Base-by-base conservation (phyloP, 1,140 invertebrate genomes). In the Campoletis sonorensis region DNA sequence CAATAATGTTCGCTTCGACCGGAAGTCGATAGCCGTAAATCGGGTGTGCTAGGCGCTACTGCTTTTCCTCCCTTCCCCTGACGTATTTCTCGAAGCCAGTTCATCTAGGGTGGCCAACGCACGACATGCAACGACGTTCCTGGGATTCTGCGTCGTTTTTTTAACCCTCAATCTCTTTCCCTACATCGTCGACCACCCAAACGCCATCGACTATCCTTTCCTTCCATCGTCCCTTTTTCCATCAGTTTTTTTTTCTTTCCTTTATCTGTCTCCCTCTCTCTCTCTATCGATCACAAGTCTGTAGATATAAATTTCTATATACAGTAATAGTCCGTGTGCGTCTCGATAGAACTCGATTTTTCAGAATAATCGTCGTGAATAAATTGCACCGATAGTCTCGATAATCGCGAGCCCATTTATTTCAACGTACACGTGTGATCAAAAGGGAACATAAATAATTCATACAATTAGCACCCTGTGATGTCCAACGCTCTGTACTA, bases 21-120 rank as follows among this genome's bases (percentile, higher is more conserved):
- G 89, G 89, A 90, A 88, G 85, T 84, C 49, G 72, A 30, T 76
- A 79, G 85, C 85, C 85, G 88, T 90, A 90, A 90, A 88, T 87
- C 83, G 82, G 72, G 71, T 77, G 82, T 71, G 78, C 70, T 70
- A 45, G 75, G 49, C 76, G 73, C 70, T 70, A 45, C 79, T 75
- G 58, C 67, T 23, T 80, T 85, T 83, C 81, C 45, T 45, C 40
- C 72, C 71, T 79, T 58, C 64, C 33, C 61, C 30, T 58, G 54
- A 68, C 37, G 73, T 21, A 72, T 83, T 82, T 79, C 26, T 72
- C 83, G 73, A 71, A 30, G 61, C 58, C 76, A 67, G 37, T 23
- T 78, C 76, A 67, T 78, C 76, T 78, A 67, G 75, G 67, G 75
- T 81, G 58, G 67, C 21, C 76, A 77, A 30, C 54, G 51, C 18